Base-by-base conservation (phyloP, 37 sponge, comb jelly and placozoan genomes). In the Hexactinellida sp. region DNA sequence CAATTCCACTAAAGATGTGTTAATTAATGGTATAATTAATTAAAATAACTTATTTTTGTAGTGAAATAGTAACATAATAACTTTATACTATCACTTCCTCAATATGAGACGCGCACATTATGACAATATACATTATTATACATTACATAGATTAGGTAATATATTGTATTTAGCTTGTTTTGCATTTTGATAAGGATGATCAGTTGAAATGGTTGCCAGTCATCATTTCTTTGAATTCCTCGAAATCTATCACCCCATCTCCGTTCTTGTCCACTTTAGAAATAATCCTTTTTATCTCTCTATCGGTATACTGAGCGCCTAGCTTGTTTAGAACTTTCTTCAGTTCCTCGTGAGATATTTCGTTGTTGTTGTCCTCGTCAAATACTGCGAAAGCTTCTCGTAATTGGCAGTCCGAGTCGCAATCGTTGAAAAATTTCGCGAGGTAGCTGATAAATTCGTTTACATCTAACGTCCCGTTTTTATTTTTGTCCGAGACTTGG, bases 191-290 rank as follows among this genome's bases (percentile, higher is more conserved):
- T n/a, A n/a, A n/a, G n/a, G n/a, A n/a, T n/a, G n/a, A n/a, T n/a
- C n/a, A 47, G 9, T 47, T 47, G 16, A 47, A 47, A 47, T 47
- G 52, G 16, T 47, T 47, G 52, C 52, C 52, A 63, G 76, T 21
- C 76, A 63, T 63, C 76, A 63, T 63, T 63, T 63, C 76, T 63
- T 63, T 63, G 30, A 63, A 63, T n/a, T 63, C 76, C 5, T 63
- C 76, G 34, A 63, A 63, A 28, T 63, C 25, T 63, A 63, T 63
- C 25, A 63, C 76, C 5, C 76, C 76, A 63, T 63, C 76, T 63
- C 76, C 76, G 76, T 63, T 63, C 13, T 63, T 63, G 30, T 63
- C 76, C 32, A 63, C 34, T 32, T 63, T 63, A n/a, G 32, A 28
- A 23, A 63, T 63, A 7, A 63, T 63, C 5, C 34, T 10, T 7